phyloP scores from a whole-genome alignment of 1,140 invertebrate species.

The Micrasema minimum region DNA sequence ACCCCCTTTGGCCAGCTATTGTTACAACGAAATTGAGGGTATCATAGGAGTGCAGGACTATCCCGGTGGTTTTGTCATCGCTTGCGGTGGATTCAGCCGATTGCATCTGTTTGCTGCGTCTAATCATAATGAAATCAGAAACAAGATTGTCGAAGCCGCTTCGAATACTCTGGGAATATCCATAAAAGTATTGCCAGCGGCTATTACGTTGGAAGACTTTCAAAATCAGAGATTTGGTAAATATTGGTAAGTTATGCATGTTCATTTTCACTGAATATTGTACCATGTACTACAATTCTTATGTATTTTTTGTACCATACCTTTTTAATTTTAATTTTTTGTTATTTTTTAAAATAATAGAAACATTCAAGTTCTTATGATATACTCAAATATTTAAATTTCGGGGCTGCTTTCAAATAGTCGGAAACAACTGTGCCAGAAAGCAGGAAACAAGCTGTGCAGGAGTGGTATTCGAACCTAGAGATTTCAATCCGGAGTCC shows the following conservation, averaged over 20 bases:
- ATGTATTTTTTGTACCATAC: too few relatives aligned
- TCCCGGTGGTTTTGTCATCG: slow-evolving; percentile 87
- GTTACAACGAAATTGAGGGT: slow-evolving; percentile 91
- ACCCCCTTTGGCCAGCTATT: slow-evolving; percentile 86
- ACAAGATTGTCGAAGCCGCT: slow-evolving; percentile 85
- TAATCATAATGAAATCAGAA: slow-evolving; percentile 86
- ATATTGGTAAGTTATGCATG: slow-evolving; percentile 78
- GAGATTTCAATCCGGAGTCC: too few relatives aligned
- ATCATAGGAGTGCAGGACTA: slow-evolving; percentile 74
- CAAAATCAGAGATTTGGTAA: slow-evolving; percentile 88
- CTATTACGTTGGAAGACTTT: slow-evolving; percentile 88
- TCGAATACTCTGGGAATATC: slow-evolving; percentile 82
- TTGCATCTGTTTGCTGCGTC: slow-evolving; percentile 89
- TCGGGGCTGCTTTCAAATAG: too few relatives aligned
- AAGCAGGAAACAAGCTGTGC: too few relatives aligned
- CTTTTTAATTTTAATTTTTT: too few relatives aligned
- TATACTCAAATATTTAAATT: too few relatives aligned
- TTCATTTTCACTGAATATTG: too few relatives aligned
- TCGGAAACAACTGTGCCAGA: too few relatives aligned
- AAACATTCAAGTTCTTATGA: too few relatives aligned
- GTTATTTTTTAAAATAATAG: too few relatives aligned
- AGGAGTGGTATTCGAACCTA: too few relatives aligned
- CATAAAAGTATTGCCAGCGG: slow-evolving; percentile 85
- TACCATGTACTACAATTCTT: too few relatives aligned
- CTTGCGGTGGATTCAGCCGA: slow-evolving; percentile 86